Percentiles rank a stretch among this genome's conserved stretches.
These are phyloP conservation scores for Oceanites oceanicus DNA, from an alignment of 2,113 vertebrate genomes.

Conservation along the genomic window DNA sequence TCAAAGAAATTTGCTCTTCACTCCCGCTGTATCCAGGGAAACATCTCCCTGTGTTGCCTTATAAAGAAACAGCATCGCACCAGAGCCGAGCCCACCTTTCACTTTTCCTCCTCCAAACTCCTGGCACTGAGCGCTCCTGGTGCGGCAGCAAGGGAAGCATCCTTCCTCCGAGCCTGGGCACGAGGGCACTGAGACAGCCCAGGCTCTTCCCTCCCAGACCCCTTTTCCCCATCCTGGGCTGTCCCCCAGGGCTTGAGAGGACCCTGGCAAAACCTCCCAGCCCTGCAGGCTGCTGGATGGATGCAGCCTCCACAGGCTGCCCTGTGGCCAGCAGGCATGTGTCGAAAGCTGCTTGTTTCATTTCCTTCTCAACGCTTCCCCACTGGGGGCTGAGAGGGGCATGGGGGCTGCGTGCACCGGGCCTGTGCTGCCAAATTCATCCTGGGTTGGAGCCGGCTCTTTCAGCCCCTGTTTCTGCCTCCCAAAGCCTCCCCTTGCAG, in stretches of 20 bases:
- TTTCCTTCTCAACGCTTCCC: conserved; percentile 37
- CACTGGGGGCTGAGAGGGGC: not conserved
- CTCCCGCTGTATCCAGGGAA: conserved; percentile 41
- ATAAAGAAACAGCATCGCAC: not conserved
- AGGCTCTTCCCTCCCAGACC: not conserved
- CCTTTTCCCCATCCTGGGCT: not conserved
- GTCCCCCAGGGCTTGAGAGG: not conserved
- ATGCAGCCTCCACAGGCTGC: not conserved
- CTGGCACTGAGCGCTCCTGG: not conserved
- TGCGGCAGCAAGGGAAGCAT: not conserved
- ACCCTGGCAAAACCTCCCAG: not conserved
- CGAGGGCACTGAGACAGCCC: not conserved
- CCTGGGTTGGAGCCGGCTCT: not conserved
- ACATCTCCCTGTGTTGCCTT: not conserved
- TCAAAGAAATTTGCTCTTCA: not conserved
- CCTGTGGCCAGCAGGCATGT: not conserved
- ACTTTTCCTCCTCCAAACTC: not conserved
- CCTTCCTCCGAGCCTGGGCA: not conserved
- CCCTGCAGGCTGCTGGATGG: not conserved
- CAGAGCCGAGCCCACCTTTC: not conserved
- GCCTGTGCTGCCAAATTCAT: not conserved
- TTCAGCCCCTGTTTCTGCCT: not conserved
- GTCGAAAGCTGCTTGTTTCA: not conserved
- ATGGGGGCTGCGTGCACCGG: not conserved
- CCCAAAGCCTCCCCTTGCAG: not conserved